phyloP scores from a whole-genome alignment of 2,113 vertebrate species.

The Philantomba maxwellii region DNA sequence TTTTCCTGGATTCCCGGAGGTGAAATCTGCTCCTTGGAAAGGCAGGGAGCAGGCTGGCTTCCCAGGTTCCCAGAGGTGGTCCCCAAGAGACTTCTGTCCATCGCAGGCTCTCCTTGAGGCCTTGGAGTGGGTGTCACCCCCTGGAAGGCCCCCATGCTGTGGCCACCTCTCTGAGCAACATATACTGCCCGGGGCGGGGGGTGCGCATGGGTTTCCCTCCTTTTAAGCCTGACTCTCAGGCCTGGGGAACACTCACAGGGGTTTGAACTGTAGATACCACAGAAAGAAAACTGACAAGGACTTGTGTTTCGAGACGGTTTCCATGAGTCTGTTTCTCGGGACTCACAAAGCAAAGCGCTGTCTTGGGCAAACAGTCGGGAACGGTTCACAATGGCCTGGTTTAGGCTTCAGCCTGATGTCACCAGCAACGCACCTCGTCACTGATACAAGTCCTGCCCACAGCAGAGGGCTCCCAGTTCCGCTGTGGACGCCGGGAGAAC shows the following conservation, averaged over 20 bases:
- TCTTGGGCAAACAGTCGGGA: accelerated
- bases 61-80: constrained; percentile 27
- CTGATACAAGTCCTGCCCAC: neutral
- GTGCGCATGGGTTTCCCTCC: accelerated
- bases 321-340: neutral
- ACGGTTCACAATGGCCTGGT: accelerated
- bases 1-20: constrained; percentile 5
- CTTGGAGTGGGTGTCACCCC: neutral
- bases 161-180: neutral
- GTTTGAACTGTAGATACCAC: neutral
- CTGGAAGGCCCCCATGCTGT: accelerated
- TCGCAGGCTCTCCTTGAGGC: neutral
- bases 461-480: neutral
- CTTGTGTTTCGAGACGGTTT: neutral
- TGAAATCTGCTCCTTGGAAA: neutral
- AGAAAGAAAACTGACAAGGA: neutral
- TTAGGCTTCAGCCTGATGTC: accelerated
- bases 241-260: accelerated
- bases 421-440: neutral
- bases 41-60: neutral
- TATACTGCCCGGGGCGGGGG: accelerated
- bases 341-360: accelerated
- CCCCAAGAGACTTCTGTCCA: neutral
- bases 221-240: neutral
- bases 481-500: too few relatives aligned